Conservation (phyloP, 1,140 invertebrate species). For the Meloidogyne exigua region DNA sequence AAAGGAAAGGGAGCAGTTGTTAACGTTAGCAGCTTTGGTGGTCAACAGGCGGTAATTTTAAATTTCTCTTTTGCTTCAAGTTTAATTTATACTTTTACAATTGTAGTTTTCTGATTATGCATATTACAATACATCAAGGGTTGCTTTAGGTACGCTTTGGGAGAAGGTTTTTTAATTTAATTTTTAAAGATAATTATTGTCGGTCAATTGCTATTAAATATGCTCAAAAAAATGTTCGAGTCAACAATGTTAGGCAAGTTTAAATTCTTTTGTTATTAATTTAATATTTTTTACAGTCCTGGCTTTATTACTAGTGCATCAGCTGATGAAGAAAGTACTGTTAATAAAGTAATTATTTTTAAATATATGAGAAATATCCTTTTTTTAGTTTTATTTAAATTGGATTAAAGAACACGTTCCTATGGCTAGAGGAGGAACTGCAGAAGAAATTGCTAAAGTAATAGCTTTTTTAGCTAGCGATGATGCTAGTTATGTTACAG, state of each 20-base stretch:
- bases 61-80: constrained; percentile 8
- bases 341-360: constrained; percentile 29
- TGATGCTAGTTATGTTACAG: constrained; percentile 28
- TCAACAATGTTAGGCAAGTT: constrained; percentile 27
- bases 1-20: constrained; percentile 31
- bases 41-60: constrained; percentile 29
- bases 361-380: background rate
- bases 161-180: background rate
- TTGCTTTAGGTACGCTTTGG: constrained; percentile 13
- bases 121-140: constrained; percentile 26
- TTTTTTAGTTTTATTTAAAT: constrained; percentile 33
- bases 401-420: constrained; percentile 44
- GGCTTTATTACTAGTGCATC: constrained; percentile 30
- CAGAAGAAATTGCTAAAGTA: constrained; percentile 36
- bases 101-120: constrained; percentile 33
- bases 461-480: constrained; percentile 36
- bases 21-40: constrained; percentile 38
- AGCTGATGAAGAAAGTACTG: constrained; percentile 24
- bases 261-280: background rate
- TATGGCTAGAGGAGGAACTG: constrained; percentile 27
- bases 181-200: constrained; percentile 27
- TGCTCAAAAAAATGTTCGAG: constrained; percentile 24
- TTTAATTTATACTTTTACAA: constrained; percentile 10
- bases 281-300: constrained; percentile 21
- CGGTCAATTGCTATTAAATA: constrained; percentile 27